Evolutionary conservation across 2,797 vertebrate species (phyloP).

Genomic region (Allobates femoralis): DNA sequence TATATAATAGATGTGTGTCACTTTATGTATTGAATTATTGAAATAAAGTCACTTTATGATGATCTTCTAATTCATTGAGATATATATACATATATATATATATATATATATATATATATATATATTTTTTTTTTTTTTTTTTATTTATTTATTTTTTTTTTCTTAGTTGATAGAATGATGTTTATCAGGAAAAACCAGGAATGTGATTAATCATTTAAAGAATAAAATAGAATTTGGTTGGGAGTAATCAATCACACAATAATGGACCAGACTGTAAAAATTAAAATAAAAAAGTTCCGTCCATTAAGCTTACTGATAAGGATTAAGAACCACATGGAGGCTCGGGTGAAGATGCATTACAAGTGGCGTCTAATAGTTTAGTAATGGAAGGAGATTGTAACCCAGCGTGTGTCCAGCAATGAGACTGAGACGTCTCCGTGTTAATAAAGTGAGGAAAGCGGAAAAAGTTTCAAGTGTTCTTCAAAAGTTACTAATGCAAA

Average conservation of each 20-base stretch:
- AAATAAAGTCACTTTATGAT: no score
- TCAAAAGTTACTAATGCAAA: constrained; percentile 16
- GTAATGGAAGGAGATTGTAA: constrained; percentile 53
- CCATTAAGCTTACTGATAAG: constrained; percentile 51
- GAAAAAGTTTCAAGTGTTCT: constrained; percentile 18
- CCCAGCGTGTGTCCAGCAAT: constrained; percentile 40
- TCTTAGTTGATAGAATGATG: constrained; percentile 6
- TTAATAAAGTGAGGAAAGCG: constrained; percentile 28
- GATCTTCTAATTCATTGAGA: no score
- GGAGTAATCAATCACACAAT: constrained; percentile 52
- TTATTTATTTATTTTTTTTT: background rate
- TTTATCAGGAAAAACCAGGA: constrained; percentile 6
- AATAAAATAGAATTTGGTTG: constrained; percentile 36
- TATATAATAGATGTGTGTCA: no score
- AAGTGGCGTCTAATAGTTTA: constrained; percentile 51
- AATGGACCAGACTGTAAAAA: constrained; percentile 32
- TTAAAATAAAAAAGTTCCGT: background rate
- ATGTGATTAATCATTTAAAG: constrained; percentile 48
- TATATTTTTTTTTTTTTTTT: background rate
- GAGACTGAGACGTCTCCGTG: constrained; percentile 28
- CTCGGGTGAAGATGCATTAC: constrained; percentile 35
- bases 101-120: background rate
- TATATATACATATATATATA: no score
- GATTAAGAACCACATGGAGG: constrained; percentile 42
- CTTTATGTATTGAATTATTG: no score